Evolutionary conservation across 2,113 vertebrate species (phyloP).

Genomic region (Syngnathus typhle): DNA sequence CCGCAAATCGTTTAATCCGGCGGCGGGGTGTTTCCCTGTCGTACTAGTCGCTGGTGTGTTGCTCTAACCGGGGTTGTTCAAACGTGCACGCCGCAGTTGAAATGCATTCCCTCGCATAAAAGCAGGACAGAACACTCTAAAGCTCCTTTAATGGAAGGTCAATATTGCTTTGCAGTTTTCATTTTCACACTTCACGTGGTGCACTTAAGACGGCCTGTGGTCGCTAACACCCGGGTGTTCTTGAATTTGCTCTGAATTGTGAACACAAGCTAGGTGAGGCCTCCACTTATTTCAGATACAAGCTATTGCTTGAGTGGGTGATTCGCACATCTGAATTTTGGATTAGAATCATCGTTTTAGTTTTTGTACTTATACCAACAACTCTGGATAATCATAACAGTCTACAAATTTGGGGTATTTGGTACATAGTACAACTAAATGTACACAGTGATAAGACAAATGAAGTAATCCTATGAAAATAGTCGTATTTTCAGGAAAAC

Average conservation of each 20-base stretch:
- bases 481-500: background rate
- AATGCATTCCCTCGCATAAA: slow-evolving; percentile 41
- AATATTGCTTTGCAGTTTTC: slow-evolving; percentile 65
- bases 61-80: slow-evolving; percentile 64
- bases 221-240: background rate
- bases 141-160: slow-evolving; percentile 66
- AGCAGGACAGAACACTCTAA: slow-evolving; percentile 53
- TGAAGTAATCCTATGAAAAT: background rate
- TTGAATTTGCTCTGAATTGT: slow-evolving; percentile 11
- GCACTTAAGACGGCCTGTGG: slow-evolving; percentile 17
- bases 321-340: background rate
- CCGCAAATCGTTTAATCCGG: slow-evolving; percentile 43
- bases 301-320: background rate
- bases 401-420: background rate
- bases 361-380: background rate
- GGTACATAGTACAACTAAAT: background rate
- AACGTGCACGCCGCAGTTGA: slow-evolving; percentile 47
- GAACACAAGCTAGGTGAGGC: slow-evolving; percentile 1
- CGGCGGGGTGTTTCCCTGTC: slow-evolving; percentile 42
- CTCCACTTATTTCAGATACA: background rate
- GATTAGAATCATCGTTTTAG: background rate
- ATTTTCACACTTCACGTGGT: slow-evolving; percentile 43
- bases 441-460: background rate
- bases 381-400: background rate
- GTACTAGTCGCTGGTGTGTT: slow-evolving; percentile 51